Evolutionary conservation across 2,113 vertebrate species (phyloP).

Genomic region (Bagarius yarrelli): DNA sequence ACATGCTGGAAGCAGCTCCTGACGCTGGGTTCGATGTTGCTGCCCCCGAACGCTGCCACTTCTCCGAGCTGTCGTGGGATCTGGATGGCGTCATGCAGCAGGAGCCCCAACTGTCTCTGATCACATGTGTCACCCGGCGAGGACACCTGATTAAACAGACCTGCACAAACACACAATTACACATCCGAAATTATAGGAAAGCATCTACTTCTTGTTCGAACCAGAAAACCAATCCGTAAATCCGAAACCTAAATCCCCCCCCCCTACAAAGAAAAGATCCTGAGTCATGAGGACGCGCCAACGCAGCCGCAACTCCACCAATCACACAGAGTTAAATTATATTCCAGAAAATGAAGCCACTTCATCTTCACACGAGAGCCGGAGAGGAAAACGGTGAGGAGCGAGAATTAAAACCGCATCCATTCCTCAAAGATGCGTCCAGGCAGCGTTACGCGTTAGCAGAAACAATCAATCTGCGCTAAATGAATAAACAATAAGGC

Average conservation of each 20-base stretch:
- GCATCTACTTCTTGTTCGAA: too few species aligned
- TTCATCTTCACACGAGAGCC: neutral
- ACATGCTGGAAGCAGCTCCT: constrained; percentile 97
- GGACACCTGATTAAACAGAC: constrained; percentile 89
- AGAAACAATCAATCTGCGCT: neutral
- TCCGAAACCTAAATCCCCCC: neutral
- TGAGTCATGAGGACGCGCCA: neutral
- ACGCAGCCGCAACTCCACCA: neutral
- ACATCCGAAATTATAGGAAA: neutral
- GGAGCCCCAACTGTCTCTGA: constrained; percentile 89
- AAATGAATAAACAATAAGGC: neutral
- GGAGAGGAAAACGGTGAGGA: neutral
- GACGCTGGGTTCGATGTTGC: constrained; percentile 96
- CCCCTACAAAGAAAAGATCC: neutral
- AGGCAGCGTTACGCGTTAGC: neutral
- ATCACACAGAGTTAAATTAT: neutral
- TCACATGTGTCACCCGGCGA: constrained; percentile 88
- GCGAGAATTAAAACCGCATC: neutral
- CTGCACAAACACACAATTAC: constrained; percentile 61
- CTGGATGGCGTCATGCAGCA: constrained; percentile 94
- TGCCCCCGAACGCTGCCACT: constrained; percentile 93
- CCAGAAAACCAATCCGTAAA: neutral
- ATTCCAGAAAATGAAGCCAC: neutral
- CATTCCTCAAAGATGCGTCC: neutral
- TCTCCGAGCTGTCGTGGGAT: constrained; percentile 93